Percentiles rank a stretch among this genome's conserved stretches.
Conservation (phyloP, 2,888 invertebrate species). For the Meghimatium bilineatum region DNA sequence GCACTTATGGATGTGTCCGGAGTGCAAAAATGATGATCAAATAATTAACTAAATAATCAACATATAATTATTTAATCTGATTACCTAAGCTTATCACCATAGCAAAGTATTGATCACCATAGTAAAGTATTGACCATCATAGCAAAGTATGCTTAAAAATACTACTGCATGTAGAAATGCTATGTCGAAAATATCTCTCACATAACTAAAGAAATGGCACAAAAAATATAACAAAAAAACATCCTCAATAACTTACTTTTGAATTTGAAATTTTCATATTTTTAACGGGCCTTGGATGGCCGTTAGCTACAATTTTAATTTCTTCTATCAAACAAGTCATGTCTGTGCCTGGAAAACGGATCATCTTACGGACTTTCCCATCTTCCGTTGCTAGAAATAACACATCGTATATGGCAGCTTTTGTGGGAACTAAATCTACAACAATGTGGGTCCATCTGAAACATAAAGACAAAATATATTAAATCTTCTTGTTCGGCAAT, state of each 20-base stretch:
- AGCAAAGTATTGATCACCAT: too few relatives aligned
- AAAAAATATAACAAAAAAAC: not conserved
- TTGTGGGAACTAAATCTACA: conserved; percentile 87
- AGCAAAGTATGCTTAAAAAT: too few relatives aligned
- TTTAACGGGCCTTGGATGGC: conserved; percentile 80
- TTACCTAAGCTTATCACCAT: too few relatives aligned
- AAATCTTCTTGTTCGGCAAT: not conserved
- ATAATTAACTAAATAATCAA: too few relatives aligned
- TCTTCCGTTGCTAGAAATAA: conserved; percentile 88
- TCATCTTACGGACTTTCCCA: conserved; percentile 88
- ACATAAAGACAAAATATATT: not conserved
- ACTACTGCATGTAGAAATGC: too few relatives aligned
- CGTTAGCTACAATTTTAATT: conserved; percentile 83
- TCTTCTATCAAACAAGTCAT: conserved; percentile 90
- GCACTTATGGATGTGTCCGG: too few relatives aligned
- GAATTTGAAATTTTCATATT: conserved; percentile 86
- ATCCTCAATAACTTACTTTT: conserved; percentile 58
- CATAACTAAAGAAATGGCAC: too few relatives aligned
- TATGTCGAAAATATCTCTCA: too few relatives aligned
- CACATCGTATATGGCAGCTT: conserved; percentile 84
- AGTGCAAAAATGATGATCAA: too few relatives aligned
- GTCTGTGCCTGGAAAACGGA: conserved; percentile 83
- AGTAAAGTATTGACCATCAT: too few relatives aligned
- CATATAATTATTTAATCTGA: too few relatives aligned
- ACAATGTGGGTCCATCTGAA: conserved; percentile 81